Conservation (phyloP, 2,797 vertebrate genomes). For the Lates japonicus region DNA sequence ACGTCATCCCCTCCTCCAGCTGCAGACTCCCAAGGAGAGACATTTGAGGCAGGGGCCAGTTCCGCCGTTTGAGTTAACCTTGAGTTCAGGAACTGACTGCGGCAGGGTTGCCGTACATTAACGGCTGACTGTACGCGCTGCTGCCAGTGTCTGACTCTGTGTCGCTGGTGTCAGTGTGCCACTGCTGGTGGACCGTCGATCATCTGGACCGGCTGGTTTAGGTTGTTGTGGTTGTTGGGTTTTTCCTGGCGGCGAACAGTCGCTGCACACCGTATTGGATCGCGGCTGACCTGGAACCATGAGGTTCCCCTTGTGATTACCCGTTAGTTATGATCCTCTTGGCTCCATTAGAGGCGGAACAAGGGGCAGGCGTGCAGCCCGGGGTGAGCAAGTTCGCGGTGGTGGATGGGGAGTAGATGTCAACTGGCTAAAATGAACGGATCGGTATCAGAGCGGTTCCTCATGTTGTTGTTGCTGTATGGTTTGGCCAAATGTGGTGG, state of each 20-base stretch:
- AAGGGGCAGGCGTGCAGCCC: conserved; percentile 54
- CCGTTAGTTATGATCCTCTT: conserved; percentile 76
- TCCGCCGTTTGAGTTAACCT: conserved; percentile 65
- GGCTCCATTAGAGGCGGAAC: conserved; percentile 76
- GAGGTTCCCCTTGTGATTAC: conserved; percentile 76
- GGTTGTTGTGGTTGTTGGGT: conserved; percentile 55
- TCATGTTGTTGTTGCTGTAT: conserved; percentile 75
- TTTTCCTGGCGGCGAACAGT: conserved; percentile 67
- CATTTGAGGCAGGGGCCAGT: conserved; percentile 85
- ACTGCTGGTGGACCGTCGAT: conserved; percentile 92
- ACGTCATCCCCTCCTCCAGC: conserved; percentile 77
- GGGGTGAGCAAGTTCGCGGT: conserved; percentile 20
- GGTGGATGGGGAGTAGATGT: conserved; percentile 80
- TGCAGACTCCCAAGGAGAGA: conserved; percentile 85
- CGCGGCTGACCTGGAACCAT: conserved; percentile 74
- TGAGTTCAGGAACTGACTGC: conserved; percentile 74
- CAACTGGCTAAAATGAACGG: conserved; percentile 92
- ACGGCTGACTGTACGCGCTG: conserved; percentile 85
- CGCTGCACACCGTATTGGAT: conserved; percentile 79
- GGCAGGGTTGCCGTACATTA: conserved; percentile 88
- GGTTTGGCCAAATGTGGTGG: conserved; percentile 77
- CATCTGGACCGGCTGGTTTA: conserved; percentile 85
- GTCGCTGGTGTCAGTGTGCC: conserved; percentile 92
- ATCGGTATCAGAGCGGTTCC: conserved; percentile 93
- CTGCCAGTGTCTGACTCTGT: conserved; percentile 89